Conservation (phyloP, 2,113 vertebrate species). For the Chaenogobius annularis region DNA sequence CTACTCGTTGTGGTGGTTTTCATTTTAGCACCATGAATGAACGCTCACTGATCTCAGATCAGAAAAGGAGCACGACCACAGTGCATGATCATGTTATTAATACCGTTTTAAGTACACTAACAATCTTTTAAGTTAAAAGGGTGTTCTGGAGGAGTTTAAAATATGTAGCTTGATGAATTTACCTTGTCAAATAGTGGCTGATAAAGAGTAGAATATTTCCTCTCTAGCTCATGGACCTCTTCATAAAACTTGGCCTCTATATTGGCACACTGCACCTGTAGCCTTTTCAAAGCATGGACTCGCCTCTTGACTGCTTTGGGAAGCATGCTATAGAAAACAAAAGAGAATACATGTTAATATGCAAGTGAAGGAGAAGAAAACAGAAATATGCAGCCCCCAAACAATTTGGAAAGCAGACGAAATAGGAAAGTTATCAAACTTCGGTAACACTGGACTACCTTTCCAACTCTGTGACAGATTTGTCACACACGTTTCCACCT, state of each 20-base stretch:
- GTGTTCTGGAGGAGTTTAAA: neutral
- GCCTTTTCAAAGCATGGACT: conserved; percentile 93
- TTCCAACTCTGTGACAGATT: conserved; percentile 56
- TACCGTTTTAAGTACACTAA: neutral
- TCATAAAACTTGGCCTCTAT: conserved; percentile 98
- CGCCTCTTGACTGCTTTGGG: conserved; percentile 93
- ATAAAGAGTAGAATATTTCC: conserved; percentile 93
- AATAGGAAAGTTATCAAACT: too few species aligned
- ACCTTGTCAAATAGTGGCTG: conserved; percentile 96
- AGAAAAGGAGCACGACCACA: conserved; percentile 6
- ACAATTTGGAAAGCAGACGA: neutral
- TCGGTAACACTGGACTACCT: conserved; percentile 36
- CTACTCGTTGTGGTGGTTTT: conserved; percentile 53
- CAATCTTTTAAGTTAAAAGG: neutral
- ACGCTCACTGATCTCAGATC: conserved; percentile 19
- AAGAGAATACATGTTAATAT: neutral
- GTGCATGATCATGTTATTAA: conserved; percentile 13
- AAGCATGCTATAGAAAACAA: conserved; percentile 78
- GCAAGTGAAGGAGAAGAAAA: neutral
- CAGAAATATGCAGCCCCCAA: neutral
- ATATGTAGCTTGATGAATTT: neutral
- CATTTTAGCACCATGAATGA: conserved; percentile 57
- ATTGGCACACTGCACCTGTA: conserved; percentile 92
- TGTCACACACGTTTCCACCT: conserved; percentile 52
- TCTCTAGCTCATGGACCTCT: conserved; percentile 94